Conservation (phyloP, 2,888 invertebrate genomes). For the Tipula vernalis region DNA sequence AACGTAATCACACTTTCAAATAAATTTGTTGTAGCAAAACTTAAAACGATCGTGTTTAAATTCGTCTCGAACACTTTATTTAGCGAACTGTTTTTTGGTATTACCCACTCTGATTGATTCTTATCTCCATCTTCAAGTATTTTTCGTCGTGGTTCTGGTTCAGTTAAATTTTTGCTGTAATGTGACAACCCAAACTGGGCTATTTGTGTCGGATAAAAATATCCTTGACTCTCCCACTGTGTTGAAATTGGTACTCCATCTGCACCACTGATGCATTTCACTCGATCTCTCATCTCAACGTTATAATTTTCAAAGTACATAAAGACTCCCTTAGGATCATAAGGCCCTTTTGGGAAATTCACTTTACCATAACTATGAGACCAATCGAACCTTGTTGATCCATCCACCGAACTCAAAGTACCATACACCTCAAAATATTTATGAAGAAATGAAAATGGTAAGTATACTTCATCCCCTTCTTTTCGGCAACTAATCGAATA, state of each 20-base stretch:
- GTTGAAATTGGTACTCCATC: slow-evolving; percentile 94
- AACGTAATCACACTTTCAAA: slow-evolving; percentile 55
- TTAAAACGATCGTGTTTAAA: slow-evolving; percentile 48
- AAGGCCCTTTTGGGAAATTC: slow-evolving; percentile 76
- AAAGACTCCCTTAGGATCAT: slow-evolving; percentile 82
- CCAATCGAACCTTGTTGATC: slow-evolving; percentile 82
- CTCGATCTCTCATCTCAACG: slow-evolving; percentile 86
- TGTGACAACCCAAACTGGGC: slow-evolving; percentile 96
- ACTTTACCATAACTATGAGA: slow-evolving; percentile 88
- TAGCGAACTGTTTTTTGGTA: slow-evolving; percentile 55
- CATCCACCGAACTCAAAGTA: slow-evolving; percentile 59
- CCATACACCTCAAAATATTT: slow-evolving; percentile 93
- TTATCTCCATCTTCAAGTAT: slow-evolving; percentile 64
- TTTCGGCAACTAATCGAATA: slow-evolving; percentile 66
- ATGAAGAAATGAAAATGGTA: slow-evolving; percentile 85
- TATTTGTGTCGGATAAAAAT: slow-evolving; percentile 96
- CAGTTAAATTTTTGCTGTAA: slow-evolving; percentile 87
- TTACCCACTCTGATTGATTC: slow-evolving; percentile 54
- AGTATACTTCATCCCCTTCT: slow-evolving; percentile 74
- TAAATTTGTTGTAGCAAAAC: slow-evolving; percentile 59
- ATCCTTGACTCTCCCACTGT: slow-evolving; percentile 92
- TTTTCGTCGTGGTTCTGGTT: slow-evolving; percentile 62
- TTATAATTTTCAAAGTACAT: slow-evolving; percentile 97
- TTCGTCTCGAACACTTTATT: slow-evolving; percentile 47
- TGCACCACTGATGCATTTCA: slow-evolving; percentile 87